Percentiles rank a stretch among this genome's conserved stretches.
phyloP scores from a whole-genome alignment of 2,797 vertebrate genomes.

The Anolis apletophallus region DNA sequence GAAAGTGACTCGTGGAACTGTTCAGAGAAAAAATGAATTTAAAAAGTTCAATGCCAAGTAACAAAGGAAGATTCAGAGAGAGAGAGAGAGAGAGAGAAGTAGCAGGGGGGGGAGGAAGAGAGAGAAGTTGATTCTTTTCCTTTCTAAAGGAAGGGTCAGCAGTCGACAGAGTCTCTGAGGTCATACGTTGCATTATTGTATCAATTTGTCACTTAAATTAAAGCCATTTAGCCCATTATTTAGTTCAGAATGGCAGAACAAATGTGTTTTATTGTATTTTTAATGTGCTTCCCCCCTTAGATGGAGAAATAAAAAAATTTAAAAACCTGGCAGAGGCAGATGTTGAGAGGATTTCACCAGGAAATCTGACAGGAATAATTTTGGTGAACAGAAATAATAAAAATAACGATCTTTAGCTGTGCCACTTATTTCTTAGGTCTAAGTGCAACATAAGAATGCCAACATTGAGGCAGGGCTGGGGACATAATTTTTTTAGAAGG shows the following conservation, averaged over 20 bases:
- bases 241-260: slow-evolving; percentile 63
- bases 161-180: slow-evolving; percentile 59
- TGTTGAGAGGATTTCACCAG: slow-evolving; percentile 55
- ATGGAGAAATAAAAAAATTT: slow-evolving; percentile 5
- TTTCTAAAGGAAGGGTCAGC: slow-evolving; percentile 64
- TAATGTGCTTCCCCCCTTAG: slow-evolving; percentile 50
- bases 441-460: slow-evolving; percentile 57
- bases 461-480: too few relatives aligned
- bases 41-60: slow-evolving; percentile 59
- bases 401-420: slow-evolving; percentile 58
- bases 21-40: slow-evolving; percentile 41
- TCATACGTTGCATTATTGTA: slow-evolving; percentile 68
- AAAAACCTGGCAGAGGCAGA: slow-evolving; percentile 33
- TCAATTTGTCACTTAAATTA: slow-evolving; percentile 70
- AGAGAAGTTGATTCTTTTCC: slow-evolving; percentile 40
- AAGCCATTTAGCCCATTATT: slow-evolving; percentile 69
- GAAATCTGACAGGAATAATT: slow-evolving; percentile 53
- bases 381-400: slow-evolving; percentile 64
- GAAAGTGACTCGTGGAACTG: slow-evolving; percentile 31
- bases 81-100: slow-evolving; percentile 23
- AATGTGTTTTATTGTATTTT: slow-evolving; percentile 72
- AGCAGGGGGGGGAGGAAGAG: background rate
- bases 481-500: too few relatives aligned
- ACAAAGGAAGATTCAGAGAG: slow-evolving; percentile 45
- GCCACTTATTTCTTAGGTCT: slow-evolving; percentile 34